Evolutionary conservation across 2,113 vertebrate species (phyloP).

Genomic region (Tiliqua scincoides): DNA sequence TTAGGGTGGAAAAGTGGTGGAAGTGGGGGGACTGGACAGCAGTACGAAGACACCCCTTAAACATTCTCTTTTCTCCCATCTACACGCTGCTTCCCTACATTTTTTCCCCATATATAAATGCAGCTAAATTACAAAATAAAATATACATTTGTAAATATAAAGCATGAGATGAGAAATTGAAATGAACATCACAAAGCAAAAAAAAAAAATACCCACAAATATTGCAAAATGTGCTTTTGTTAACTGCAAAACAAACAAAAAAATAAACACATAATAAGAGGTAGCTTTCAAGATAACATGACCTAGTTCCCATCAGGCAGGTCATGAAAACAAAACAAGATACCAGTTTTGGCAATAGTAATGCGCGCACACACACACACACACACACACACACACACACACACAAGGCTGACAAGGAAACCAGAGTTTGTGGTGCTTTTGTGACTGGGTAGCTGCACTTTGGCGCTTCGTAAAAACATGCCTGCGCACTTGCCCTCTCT

Average conservation of each 20-base stretch:
- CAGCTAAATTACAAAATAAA: constrained; percentile 72
- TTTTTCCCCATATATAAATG: constrained; percentile 69
- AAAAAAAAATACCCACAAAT: constrained; percentile 47
- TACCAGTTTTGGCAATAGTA: constrained; percentile 88
- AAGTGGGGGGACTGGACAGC: constrained; percentile 61
- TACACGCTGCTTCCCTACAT: constrained; percentile 59
- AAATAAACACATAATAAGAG: constrained; percentile 79
- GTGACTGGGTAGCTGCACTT: constrained; percentile 73
- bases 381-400: constrained; percentile 23
- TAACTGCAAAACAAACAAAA: constrained; percentile 47
- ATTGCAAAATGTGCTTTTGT: constrained; percentile 76
- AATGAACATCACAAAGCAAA: constrained; percentile 82
- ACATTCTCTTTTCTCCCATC: constrained; percentile 66
- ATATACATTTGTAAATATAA: constrained; percentile 61
- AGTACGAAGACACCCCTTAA: constrained; percentile 59
- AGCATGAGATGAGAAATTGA: constrained; percentile 75
- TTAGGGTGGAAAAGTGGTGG: constrained; percentile 45
- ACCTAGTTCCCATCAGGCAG: constrained; percentile 70
- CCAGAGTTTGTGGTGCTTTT: constrained; percentile 61
- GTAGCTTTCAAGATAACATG: constrained; percentile 90
- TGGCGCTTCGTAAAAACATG: background rate
- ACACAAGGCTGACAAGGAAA: constrained; percentile 52
- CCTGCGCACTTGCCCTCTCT: background rate
- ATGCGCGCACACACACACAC: too few species aligned
- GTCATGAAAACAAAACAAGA: constrained; percentile 70